Conservation (phyloP, 2,888 invertebrate genomes). For the Barypeithes pellucidus region DNA sequence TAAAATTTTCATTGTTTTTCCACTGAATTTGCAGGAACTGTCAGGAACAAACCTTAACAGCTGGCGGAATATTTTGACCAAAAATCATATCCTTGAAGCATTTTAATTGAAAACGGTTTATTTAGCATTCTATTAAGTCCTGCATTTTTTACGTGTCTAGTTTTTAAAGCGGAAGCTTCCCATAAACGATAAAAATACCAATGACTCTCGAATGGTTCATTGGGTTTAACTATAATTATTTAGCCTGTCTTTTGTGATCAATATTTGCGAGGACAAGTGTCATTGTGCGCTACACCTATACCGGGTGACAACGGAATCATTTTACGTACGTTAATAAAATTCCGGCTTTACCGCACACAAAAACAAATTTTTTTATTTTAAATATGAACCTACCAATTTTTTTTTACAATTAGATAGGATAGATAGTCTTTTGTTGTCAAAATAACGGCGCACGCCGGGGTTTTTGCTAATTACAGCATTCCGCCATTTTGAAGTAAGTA, state of each 20-base stretch:
- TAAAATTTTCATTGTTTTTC: too few relatives aligned
- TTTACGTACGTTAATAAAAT: too few relatives aligned
- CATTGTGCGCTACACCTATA: slow-evolving; percentile 9
- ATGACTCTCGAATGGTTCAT: slow-evolving; percentile 21
- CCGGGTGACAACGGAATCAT: background rate
- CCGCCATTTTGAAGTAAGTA: too few relatives aligned
- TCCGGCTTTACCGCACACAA: too few relatives aligned
- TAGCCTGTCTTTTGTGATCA: slow-evolving; percentile 1
- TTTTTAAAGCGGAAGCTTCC: slow-evolving; percentile 18
- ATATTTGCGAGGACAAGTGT: slow-evolving; percentile 19
- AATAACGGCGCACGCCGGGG: too few relatives aligned
- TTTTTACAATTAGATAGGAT: too few relatives aligned
- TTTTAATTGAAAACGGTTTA: slow-evolving; percentile 13
- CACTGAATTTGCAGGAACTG: too few relatives aligned
- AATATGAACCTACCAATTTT: too few relatives aligned
- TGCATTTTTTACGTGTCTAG: slow-evolving; percentile 15
- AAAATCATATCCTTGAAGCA: background rate
- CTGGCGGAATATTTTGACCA: background rate
- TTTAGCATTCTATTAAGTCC: slow-evolving; percentile 5
- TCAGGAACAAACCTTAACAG: background rate
- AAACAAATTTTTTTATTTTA: too few relatives aligned
- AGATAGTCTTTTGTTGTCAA: too few relatives aligned
- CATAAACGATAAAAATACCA: slow-evolving; percentile 21
- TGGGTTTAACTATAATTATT: background rate
- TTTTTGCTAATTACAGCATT: too few relatives aligned